Evolutionary conservation across 2,113 vertebrate species (phyloP).

Genomic region (Laterallus jamaicensis): DNA sequence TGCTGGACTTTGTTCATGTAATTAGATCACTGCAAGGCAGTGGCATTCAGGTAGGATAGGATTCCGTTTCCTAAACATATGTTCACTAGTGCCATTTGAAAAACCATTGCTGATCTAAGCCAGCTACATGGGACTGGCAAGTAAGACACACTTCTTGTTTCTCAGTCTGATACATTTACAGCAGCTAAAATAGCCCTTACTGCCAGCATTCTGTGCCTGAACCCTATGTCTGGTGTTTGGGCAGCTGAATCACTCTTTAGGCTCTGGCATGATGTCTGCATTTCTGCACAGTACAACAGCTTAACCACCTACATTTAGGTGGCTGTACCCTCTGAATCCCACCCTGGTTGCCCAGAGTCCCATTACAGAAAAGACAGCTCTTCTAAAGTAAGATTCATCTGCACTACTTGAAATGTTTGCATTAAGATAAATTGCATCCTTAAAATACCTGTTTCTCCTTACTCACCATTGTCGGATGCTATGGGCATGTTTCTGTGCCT

Average conservation of each 20-base stretch:
- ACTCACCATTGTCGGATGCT: not conserved
- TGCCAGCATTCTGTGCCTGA: not conserved
- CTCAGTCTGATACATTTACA: not conserved
- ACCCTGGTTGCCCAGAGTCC: not conserved
- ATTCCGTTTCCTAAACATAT: not conserved
- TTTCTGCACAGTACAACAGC: not conserved
- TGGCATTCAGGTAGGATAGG: not conserved
- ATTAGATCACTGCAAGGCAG: not conserved
- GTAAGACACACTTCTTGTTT: not conserved
- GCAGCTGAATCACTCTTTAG: not conserved
- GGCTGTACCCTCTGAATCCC: not conserved
- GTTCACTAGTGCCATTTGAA: not conserved
- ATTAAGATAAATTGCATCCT: not conserved
- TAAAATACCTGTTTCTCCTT: not conserved
- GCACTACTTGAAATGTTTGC: not conserved
- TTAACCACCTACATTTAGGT: not conserved
- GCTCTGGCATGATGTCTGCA: not conserved
- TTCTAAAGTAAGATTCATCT: not conserved
- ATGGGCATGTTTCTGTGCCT: not conserved
- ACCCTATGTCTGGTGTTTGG: accelerated
- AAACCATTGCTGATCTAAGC: not conserved
- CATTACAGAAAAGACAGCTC: not conserved
- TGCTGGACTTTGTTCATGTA: not conserved
- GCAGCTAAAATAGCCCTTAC: not conserved
- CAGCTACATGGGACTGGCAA: not conserved